These are phyloP conservation scores for Potamilus streckersoni DNA, from an alignment of 1,140 invertebrate species.

Conservation along the genomic window DNA sequence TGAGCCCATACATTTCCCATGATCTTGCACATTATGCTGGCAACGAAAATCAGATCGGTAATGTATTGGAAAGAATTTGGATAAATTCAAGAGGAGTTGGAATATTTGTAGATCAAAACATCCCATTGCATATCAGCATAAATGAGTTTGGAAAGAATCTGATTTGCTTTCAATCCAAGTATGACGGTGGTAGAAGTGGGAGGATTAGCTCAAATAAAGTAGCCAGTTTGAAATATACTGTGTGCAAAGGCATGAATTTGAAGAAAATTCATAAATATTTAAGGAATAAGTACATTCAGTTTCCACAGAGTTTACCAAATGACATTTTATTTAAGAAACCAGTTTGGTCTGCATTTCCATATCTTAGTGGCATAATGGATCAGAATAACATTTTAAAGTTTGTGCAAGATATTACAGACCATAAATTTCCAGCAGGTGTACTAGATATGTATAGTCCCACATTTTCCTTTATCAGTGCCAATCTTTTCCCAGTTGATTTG, in stretches of 20 bases:
- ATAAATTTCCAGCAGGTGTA: conserved; percentile 82
- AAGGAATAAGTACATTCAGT: conserved; percentile 40
- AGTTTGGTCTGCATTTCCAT: conserved; percentile 92
- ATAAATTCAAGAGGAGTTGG: conserved; percentile 50
- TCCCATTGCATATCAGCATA: conserved; percentile 55
- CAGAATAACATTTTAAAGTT: conserved; percentile 77
- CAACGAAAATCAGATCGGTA: conserved; percentile 42
- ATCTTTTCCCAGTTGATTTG: conserved; percentile 80
- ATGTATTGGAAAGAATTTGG: conserved; percentile 44
- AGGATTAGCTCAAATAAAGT: conserved; percentile 16
- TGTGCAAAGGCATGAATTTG: conserved; percentile 48
- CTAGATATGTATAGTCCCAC: conserved; percentile 86
- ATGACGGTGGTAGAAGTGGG: conserved; percentile 63
- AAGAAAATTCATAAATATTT: conserved; percentile 46
- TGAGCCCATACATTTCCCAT: conserved; percentile 52
- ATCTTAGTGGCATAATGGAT: conserved; percentile 77
- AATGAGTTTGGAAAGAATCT: conserved; percentile 43
- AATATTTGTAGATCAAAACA: conserved; percentile 46
- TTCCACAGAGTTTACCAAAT: conserved; percentile 73
- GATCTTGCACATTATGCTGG: conserved; percentile 9
- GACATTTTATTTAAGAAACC: conserved; percentile 79
- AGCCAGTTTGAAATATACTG: conserved; percentile 44
- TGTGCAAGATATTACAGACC: conserved; percentile 76
- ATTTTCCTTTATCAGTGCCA: conserved; percentile 87
- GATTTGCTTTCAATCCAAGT: conserved; percentile 45